phyloP scores from a whole-genome alignment of 2,797 vertebrate species.

The Xenopus petersii region DNA sequence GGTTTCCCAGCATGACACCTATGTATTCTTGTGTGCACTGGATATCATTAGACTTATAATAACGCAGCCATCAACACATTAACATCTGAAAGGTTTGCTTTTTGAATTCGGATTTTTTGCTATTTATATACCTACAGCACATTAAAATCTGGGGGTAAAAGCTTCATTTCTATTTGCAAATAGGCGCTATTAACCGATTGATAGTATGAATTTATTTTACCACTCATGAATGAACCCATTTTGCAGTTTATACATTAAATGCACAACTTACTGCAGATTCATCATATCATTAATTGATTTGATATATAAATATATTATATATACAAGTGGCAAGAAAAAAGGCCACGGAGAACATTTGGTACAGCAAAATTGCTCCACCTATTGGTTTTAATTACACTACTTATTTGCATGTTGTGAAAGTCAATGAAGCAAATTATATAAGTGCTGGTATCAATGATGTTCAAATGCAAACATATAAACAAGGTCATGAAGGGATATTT shows the following conservation, averaged over 20 bases:
- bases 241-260: too few species aligned
- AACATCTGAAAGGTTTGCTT: slow-evolving; percentile 74
- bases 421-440: slow-evolving; percentile 31
- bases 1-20: slow-evolving; percentile 84
- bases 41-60: slow-evolving; percentile 86
- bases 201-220: too few species aligned
- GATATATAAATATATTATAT: background rate
- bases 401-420: slow-evolving; percentile 32
- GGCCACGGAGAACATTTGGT: slow-evolving; percentile 18
- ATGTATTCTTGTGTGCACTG: slow-evolving; percentile 71
- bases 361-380: slow-evolving; percentile 17
- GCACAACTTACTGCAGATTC: too few species aligned
- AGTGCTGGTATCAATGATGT: slow-evolving; percentile 44
- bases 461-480: slow-evolving; percentile 30
- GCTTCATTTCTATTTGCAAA: too few species aligned
- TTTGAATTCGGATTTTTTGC: slow-evolving; percentile 69
- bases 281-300: too few species aligned
- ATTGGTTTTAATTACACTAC: slow-evolving; percentile 38
- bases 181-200: too few species aligned
- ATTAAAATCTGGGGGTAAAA: background rate
- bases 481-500: background rate
- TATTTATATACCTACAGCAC: slow-evolving; percentile 67
- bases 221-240: too few species aligned
- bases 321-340: slow-evolving; percentile 24
- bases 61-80: slow-evolving; percentile 77